phyloP scores from a whole-genome alignment of 2,888 invertebrate species.

The Rotaria macrura region DNA sequence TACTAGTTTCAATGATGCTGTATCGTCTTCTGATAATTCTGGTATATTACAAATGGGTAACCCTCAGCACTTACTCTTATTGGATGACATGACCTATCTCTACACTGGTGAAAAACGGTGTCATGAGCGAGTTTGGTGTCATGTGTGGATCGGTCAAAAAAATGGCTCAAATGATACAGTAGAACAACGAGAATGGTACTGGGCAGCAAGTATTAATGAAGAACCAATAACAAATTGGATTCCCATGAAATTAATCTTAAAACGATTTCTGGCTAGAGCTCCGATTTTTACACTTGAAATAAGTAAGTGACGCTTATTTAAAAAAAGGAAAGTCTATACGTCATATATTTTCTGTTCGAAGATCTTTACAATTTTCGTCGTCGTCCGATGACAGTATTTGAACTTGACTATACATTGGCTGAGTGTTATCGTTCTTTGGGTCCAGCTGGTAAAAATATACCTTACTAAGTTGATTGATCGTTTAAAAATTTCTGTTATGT shows the following conservation, averaged over 20 bases:
- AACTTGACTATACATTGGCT: background rate
- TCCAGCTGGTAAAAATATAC: background rate
- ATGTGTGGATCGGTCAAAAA: conserved; percentile 17
- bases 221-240: background rate
- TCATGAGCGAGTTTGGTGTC: background rate
- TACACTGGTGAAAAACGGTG: background rate
- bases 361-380: background rate
- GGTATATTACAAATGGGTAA: background rate
- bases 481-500: background rate
- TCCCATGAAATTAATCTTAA: background rate
- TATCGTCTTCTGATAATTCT: background rate
- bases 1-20: background rate
- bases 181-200: conserved; percentile 19
- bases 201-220: background rate
- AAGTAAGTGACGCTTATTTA: background rate
- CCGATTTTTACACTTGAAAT: background rate
- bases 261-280: background rate
- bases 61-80: background rate
- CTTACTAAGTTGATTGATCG: background rate
- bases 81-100: background rate
- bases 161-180: accelerated
- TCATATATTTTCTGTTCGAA: background rate
- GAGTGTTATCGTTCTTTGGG: background rate
- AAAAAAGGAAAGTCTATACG: too few species aligned
- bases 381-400: background rate